Evolutionary conservation across 1,140 invertebrate species (phyloP), one percentile per base, ranked within the genome.

Genomic region (Lamellibrachia luymesi): DNA sequence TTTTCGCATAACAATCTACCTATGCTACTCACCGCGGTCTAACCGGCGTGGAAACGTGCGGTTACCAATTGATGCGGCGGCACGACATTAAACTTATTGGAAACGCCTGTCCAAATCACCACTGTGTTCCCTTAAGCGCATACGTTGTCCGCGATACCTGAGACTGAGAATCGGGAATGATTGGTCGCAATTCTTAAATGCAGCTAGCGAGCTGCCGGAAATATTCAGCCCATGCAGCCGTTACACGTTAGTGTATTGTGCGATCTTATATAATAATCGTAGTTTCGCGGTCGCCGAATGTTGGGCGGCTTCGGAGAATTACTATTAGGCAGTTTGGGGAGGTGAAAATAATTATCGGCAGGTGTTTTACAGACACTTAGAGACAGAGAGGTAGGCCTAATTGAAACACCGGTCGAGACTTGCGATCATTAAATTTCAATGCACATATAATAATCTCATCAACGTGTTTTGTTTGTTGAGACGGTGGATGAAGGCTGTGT

Each of bases 1-100:
- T 91, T 91, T 91, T 91, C 90, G 10, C 50, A 91, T 50, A 91
- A 49, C 90, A 91, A 91, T 10, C 50, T 91, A 91, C 50, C 92
- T 64, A 92, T 92, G 92, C 50, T 92, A 52, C 25, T 80, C 64
- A 80, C 13, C 5, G 64, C 64, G 4, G 64, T 22, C 8, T 80
- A 80, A 2, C 64, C 64, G 17, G 5, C 64, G 64, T 80, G 64
- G 64, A 80, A 80, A 2, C 64, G 64, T 80, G 64, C 17, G 2
- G 7, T 8, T 80, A 22, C 17, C 13, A 80, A 80, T 17, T 17
- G 64, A 80, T 80, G 64, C 64, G 64, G 25, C 64, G 17, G 6
- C 52, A 56, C 6, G 52, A 56, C 52, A 13, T 56, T 56, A 13
- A 56, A 56, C 52, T 56, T 80, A 22, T 22, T 80, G 64, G 64